phyloP scores from a whole-genome alignment of 2,113 vertebrate species.

The Rhadina sibilatrix region DNA sequence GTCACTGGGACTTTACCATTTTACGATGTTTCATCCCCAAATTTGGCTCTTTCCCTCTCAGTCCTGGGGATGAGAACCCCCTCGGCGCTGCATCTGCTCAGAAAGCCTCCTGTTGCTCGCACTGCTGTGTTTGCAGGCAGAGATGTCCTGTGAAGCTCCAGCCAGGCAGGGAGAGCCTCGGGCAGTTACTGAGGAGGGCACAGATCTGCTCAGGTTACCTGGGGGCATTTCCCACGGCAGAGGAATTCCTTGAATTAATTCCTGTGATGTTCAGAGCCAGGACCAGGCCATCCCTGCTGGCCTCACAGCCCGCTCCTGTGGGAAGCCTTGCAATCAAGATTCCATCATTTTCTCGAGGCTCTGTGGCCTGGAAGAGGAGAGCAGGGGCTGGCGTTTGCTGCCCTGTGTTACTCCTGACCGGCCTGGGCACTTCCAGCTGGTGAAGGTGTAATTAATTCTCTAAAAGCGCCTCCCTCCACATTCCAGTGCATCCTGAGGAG shows the following conservation, averaged over 20 bases:
- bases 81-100: neutral
- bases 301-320: neutral
- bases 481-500: neutral
- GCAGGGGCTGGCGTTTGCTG: neutral
- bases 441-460: neutral
- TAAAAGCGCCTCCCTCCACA: neutral
- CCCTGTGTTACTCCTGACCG: neutral
- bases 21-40: neutral
- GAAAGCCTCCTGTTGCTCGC: neutral
- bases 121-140: neutral
- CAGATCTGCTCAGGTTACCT: neutral
- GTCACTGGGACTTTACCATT: neutral
- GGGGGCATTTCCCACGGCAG: neutral
- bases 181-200: neutral
- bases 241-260: neutral
- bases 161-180: neutral
- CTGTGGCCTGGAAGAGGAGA: neutral
- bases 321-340: neutral
- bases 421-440: neutral
- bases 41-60: neutral
- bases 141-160: neutral
- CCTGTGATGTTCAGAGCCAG: neutral
- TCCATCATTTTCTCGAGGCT: neutral
- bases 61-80: neutral
- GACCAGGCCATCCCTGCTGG: neutral